phyloP scores from a whole-genome alignment of 2,113 vertebrate genomes.

The Clupea harengus region DNA sequence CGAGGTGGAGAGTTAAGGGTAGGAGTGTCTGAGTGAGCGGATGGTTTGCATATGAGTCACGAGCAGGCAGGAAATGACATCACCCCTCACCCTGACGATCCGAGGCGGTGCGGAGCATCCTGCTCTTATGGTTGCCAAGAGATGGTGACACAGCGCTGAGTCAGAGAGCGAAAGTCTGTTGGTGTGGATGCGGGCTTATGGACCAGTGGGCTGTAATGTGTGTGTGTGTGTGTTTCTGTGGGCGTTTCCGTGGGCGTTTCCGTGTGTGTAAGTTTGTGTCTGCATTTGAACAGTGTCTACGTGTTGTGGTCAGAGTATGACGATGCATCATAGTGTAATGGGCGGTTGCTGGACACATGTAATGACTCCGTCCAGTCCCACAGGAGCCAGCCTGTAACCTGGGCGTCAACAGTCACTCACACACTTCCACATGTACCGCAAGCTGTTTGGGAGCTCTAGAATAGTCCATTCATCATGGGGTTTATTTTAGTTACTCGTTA shows the following conservation, averaged over 20 bases:
- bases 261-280: neutral
- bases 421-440: neutral
- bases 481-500: neutral
- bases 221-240: slow-evolving; percentile 22
- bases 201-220: neutral
- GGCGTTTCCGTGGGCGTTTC: neutral
- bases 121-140: slow-evolving; percentile 63
- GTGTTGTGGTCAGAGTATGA: neutral
- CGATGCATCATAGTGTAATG: neutral
- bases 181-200: neutral
- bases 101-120: neutral
- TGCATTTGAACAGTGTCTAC: slow-evolving; percentile 12
- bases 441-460: neutral
- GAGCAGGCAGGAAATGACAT: slow-evolving; percentile 61
- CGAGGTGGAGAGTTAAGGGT: neutral
- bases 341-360: neutral
- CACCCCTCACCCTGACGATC: slow-evolving; percentile 44
- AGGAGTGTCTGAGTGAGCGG: slow-evolving; percentile 40
- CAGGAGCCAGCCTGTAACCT: neutral
- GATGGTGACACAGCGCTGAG: slow-evolving; percentile 63
- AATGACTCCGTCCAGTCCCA: neutral
- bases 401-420: too few relatives aligned
- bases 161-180: slow-evolving; percentile 38
- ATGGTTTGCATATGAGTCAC: slow-evolving; percentile 63
- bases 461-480: neutral